Conservation (phyloP, 23 tunicate species). For the Clavelina lepadiformis region DNA sequence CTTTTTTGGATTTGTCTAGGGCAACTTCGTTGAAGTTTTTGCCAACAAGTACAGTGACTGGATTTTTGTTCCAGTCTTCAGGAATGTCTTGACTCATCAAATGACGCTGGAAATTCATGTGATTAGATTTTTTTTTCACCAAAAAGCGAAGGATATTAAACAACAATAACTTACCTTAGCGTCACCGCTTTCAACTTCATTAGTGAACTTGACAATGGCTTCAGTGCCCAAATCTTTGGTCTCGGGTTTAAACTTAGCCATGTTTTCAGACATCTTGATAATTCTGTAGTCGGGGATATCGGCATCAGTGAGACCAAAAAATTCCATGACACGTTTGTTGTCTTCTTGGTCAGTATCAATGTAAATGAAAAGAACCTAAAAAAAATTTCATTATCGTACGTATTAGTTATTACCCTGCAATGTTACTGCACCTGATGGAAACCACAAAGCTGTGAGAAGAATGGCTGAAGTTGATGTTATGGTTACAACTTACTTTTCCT, state of each 20-base stretch:
- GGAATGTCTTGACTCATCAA: constrained; percentile 91
- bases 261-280: constrained; percentile 97
- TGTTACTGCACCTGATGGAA: too few species aligned
- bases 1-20: constrained; percentile 88
- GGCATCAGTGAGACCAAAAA: constrained; percentile 75
- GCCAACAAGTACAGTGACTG: constrained; percentile 87
- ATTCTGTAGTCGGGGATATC: constrained; percentile 82
- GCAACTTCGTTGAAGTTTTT: constrained; percentile 92
- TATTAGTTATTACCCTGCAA: too few species aligned
- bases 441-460: too few species aligned
- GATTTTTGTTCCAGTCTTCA: constrained; percentile 82
- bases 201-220: constrained; percentile 56
- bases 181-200: constrained; percentile 54
- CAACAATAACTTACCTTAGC: constrained; percentile 20
- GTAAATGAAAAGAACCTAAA: constrained; percentile 80
- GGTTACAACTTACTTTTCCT: constrained; percentile 94
- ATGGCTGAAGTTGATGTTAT: too few species aligned
- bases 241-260: constrained; percentile 99
- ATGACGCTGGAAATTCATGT: constrained; percentile 49
- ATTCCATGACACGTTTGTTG: constrained; percentile 95
- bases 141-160: background rate
- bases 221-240: constrained; percentile 33
- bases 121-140: background rate
- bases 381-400: too few species aligned
- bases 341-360: constrained; percentile 89